Conservation (phyloP, 2,797 vertebrate genomes). For the Leuciscus waleckii region DNA sequence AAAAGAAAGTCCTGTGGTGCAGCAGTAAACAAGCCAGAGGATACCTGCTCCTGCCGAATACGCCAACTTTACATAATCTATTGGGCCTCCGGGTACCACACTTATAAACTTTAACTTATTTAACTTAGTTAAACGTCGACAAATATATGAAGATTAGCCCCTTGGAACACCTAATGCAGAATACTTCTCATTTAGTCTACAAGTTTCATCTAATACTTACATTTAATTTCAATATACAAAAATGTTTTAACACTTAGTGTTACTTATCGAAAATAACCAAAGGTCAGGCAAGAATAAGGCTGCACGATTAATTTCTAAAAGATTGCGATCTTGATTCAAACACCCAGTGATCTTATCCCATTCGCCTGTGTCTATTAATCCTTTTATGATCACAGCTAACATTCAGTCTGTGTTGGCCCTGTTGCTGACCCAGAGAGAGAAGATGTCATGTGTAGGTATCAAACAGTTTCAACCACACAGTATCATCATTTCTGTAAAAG, state of each 20-base stretch:
- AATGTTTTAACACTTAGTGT: neutral
- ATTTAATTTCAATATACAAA: neutral
- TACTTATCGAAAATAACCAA: neutral
- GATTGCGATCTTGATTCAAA: neutral
- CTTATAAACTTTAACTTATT: neutral
- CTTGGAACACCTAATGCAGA: neutral
- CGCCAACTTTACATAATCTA: neutral
- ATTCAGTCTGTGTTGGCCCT: too few relatives aligned
- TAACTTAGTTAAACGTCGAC: neutral
- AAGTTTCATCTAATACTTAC: neutral
- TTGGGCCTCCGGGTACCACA: neutral
- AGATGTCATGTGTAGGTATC: too few relatives aligned
- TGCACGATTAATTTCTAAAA: neutral
- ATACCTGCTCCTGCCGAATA: neutral
- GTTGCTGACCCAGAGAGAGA: too few relatives aligned
- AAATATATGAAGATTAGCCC: neutral
- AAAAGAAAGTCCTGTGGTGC: conserved; percentile 21
- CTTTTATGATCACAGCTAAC: too few relatives aligned
- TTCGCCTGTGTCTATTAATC: neutral
- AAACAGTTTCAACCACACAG: too few relatives aligned
- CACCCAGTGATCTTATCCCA: neutral
- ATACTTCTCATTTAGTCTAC: neutral
- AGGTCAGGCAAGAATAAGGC: neutral
- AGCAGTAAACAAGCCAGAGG: conserved; percentile 20
- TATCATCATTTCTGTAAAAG: too few relatives aligned